Percentiles rank a stretch among this genome's conserved stretches.
Evolutionary conservation across 2,113 vertebrate species (phyloP).

Genomic region (Nettapus auritus): DNA sequence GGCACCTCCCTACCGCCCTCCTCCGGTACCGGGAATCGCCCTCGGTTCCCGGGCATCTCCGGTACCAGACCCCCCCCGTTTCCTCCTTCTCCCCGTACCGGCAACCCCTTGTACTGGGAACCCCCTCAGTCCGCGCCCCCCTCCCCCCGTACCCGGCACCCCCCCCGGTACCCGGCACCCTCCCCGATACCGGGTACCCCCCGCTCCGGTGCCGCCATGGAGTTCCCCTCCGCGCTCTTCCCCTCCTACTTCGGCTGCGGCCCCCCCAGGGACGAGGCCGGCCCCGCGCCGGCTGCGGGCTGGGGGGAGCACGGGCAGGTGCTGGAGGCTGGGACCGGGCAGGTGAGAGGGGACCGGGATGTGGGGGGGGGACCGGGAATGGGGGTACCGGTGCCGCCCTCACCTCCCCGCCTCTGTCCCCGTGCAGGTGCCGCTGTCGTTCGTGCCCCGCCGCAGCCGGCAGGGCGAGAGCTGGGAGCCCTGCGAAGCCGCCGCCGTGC

Average conservation of each 20-base stretch:
- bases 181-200: not conserved
- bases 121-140: no score
- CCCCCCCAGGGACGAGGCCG: not conserved
- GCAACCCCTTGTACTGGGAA: no score
- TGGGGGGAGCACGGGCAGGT: conserved; percentile 31
- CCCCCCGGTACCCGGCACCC: not conserved
- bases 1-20: no score
- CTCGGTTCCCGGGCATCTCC: no score
- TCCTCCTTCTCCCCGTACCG: no score
- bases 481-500: not conserved
- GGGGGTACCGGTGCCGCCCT: accelerated
- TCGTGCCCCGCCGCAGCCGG: not conserved
- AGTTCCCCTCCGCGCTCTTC: conserved; percentile 36
- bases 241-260: not conserved
- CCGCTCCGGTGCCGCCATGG: not conserved
- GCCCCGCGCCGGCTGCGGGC: not conserved
- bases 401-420: accelerated
- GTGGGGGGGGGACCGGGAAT: accelerated
- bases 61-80: no score
- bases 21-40: no score
- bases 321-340: not conserved
- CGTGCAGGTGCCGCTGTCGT: not conserved
- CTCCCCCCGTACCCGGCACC: not conserved
- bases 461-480: conserved; percentile 8
- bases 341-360: not conserved